A percentile compares a stretch with the other conserved stretches of the same genome.
Conservation (phyloP, 2,888 invertebrate genomes). For the Leptinotarsa haldemani region DNA sequence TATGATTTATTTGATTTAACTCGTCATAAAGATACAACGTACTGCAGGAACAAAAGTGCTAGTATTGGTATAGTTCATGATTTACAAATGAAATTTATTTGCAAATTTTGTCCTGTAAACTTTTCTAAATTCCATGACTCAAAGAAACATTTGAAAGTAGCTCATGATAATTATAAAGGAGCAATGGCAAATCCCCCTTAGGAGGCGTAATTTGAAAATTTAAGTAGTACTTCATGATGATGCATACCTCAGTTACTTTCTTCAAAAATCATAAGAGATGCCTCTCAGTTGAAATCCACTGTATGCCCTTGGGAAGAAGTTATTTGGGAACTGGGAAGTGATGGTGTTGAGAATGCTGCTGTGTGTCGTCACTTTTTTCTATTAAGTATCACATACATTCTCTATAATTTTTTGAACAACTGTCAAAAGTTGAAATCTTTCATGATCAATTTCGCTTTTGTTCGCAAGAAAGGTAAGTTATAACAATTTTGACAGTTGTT, state of each 20-base stretch:
- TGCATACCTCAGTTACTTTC: too few relatives aligned
- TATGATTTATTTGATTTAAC: slow-evolving; percentile 7
- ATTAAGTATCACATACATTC: neutral
- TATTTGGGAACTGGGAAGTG: too few relatives aligned
- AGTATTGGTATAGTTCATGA: neutral
- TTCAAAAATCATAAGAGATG: too few relatives aligned
- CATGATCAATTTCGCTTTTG: neutral
- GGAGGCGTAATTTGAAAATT: neutral
- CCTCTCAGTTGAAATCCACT: too few relatives aligned
- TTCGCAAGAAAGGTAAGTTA: too few relatives aligned
- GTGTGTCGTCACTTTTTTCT: too few relatives aligned
- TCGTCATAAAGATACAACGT: neutral
- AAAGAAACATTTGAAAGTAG: neutral
- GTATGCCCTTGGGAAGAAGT: too few relatives aligned
- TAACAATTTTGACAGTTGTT: too few relatives aligned
- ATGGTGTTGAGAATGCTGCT: too few relatives aligned
- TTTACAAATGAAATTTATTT: neutral
- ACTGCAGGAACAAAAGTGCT: neutral
- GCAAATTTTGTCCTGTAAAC: neutral
- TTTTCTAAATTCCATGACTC: neutral
- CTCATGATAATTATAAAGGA: neutral
- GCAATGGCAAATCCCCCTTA: neutral
- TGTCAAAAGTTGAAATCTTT: neutral
- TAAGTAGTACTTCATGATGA: neutral
- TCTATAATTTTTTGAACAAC: neutral